These are phyloP conservation scores for Chionomys nivalis DNA, from an alignment of 2,113 vertebrate species.

Conservation along the genomic window DNA sequence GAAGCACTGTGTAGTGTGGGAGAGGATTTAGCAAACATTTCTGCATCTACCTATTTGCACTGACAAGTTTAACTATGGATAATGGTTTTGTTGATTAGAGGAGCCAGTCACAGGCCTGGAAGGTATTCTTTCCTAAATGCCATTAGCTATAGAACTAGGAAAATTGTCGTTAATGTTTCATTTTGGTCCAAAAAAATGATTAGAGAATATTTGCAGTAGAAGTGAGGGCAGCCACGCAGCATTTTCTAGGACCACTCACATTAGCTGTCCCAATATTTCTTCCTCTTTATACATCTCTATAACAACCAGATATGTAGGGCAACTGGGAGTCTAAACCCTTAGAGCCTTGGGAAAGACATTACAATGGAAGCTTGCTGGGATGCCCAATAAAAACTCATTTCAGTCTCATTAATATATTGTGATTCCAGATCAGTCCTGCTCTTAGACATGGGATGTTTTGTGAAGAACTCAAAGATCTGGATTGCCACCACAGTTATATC, in stretches of 20 bases:
- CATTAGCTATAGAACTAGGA: neutral
- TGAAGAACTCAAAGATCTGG: neutral
- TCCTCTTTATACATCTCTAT: neutral
- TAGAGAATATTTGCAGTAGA: neutral
- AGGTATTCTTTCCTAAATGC: neutral
- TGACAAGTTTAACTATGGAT: neutral
- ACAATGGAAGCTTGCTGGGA: neutral
- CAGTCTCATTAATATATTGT: neutral
- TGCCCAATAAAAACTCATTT: neutral
- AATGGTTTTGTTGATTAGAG: constrained; percentile 35
- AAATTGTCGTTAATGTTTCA: constrained; percentile 34
- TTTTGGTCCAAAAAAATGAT: constrained; percentile 37
- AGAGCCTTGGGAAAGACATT: neutral
- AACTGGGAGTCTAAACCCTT: neutral
- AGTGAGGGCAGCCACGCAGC: neutral
- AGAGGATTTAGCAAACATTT: neutral
- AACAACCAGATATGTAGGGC: too few species aligned
- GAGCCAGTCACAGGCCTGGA: neutral
- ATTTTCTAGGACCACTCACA: neutral
- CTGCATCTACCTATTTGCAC: neutral
- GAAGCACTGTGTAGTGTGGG: neutral
- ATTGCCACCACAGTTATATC: neutral
- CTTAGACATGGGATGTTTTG: neutral
- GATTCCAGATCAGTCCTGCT: neutral
- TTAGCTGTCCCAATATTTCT: neutral